Evolutionary conservation across 2,797 vertebrate species (phyloP), one percentile per base, ranked within the genome.

Genomic region (Trachurus trachurus): DNA sequence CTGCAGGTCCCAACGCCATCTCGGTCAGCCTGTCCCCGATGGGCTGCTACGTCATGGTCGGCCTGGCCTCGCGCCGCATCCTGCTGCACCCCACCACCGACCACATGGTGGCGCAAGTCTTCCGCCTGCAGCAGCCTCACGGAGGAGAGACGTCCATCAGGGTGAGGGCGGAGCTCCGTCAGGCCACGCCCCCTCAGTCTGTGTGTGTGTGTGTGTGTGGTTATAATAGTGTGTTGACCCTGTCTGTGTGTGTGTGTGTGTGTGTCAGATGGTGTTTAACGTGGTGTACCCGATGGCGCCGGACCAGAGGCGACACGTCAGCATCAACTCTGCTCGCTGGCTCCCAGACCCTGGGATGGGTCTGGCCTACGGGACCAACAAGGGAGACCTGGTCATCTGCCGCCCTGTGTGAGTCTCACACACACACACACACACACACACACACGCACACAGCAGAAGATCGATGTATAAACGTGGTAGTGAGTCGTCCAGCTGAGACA

Each of bases 41-140:
- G 98, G 98, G 98, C 87, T 97, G 97, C 59, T 99, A 99, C 0
- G 98, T 99, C 22, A 99, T 99, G 98, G 98, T 99, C 57, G 98
- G 98, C 47, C 88, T 99, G 92, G 98, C 98, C 78, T 99, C 98
- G 6, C 96, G 98, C 31, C 95, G 98, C 71, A 99, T 99, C 91
- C 95, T 99, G 71, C 94, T 99, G 85, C 98, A 99, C 78, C 98
- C 98, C 63, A 97, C 97, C 89, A 99, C 98, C 6, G 98, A 99
- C 94, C 98, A 99, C 95, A 99, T 99, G 98, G 98, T 99, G 86
- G 98, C 98, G 50, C 98, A 99, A 91, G 98, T 99, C 92, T 99
- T 99, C 96, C 96, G 98, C 56, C 95, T 99, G 84, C 98, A 99
- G 76, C 98, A 99, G 84, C 98, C 98, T 0, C 98, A 99, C 0